Conservation (phyloP, 1,140 invertebrate species). For the Metopolophium dirhodum region DNA sequence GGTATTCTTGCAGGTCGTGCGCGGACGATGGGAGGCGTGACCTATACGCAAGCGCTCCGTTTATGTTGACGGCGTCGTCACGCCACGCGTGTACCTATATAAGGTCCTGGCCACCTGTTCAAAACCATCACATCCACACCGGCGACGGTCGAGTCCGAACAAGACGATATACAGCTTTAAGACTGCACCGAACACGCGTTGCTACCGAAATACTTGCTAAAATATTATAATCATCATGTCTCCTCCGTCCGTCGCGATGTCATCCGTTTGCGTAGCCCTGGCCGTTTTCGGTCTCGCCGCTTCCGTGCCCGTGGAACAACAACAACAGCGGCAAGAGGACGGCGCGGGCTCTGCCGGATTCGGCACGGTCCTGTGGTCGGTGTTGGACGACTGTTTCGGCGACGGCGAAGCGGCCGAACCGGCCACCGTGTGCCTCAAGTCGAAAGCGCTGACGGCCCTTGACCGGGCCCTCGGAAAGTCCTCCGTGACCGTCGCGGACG, state of each 20-base stretch:
- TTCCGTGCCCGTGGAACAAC: neutral
- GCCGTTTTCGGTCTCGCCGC: neutral
- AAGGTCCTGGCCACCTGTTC: neutral
- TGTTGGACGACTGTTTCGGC: constrained; percentile 41
- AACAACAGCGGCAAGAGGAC: neutral
- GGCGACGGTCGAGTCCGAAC: neutral
- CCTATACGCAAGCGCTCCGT: neutral
- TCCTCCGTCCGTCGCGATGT: neutral
- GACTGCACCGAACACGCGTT: too few relatives aligned
- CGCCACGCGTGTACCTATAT: neutral
- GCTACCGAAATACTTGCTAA: too few relatives aligned
- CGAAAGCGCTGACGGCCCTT: constrained; percentile 19
- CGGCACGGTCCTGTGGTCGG: constrained; percentile 33
- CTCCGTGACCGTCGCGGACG: neutral
- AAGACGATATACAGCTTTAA: too few relatives aligned
- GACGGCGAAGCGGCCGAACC: neutral
- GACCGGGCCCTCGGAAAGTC: constrained; percentile 37
- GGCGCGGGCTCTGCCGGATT: neutral
- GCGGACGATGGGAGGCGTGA: neutral
- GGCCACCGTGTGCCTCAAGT: constrained; percentile 34
- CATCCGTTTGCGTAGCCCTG: neutral
- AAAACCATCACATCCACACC: neutral
- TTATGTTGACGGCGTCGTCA: neutral
- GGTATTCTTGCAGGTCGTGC: neutral
- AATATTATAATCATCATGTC: neutral